Evolutionary conservation across 2,888 invertebrate genomes (phyloP).

Genomic region (Cataglyphis rosenhaueri): DNA sequence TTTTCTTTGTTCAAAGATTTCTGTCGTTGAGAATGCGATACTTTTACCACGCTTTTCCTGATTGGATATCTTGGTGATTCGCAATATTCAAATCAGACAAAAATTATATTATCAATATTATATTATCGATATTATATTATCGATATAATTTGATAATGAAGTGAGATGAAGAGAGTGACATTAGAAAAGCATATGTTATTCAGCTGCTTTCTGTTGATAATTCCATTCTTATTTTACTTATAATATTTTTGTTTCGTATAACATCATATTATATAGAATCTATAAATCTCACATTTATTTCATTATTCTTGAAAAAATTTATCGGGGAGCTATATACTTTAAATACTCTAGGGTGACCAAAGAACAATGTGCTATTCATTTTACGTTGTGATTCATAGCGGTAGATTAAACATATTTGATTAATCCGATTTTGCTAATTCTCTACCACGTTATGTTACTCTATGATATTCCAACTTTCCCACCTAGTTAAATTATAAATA

Average conservation of each 20-base stretch:
- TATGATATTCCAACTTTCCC: slow-evolving; percentile 2
- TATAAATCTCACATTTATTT: not conserved
- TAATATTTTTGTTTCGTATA: not conserved
- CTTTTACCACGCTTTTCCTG: not conserved
- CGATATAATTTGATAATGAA: not conserved
- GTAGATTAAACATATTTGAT: not conserved
- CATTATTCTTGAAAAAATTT: slow-evolving; percentile 8
- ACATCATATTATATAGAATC: not conserved
- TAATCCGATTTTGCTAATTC: not conserved
- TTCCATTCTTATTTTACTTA: not conserved
- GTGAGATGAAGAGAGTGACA: not conserved
- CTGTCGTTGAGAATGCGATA: not conserved
- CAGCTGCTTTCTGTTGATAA: not conserved
- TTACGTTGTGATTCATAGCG: not conserved
- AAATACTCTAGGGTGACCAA: not conserved
- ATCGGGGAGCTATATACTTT: not conserved
- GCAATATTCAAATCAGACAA: not conserved
- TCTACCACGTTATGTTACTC: not conserved
- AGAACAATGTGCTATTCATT: not conserved
- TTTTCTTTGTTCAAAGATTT: slow-evolving; percentile 14
- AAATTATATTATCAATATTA: slow-evolving; percentile 29
- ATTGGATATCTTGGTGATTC: not conserved
- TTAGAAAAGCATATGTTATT: not conserved
- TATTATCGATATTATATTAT: slow-evolving; percentile 36
- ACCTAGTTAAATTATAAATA: slow-evolving; percentile 24